Evolutionary conservation across 2,888 invertebrate genomes (phyloP).

Genomic region (Meteorus cinctellus): DNA sequence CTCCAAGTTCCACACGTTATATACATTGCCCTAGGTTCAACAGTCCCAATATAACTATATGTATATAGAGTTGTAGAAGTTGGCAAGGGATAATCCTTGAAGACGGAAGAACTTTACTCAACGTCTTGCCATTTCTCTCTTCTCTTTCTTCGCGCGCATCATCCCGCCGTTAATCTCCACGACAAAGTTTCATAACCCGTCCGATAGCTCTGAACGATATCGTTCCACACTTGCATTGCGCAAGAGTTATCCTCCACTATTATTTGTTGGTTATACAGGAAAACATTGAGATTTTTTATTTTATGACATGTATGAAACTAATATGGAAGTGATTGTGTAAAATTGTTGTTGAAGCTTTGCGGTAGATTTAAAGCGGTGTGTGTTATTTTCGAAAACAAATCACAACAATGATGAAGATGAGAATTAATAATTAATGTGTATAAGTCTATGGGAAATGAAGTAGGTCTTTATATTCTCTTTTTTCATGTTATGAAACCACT

Average conservation of each 20-base stretch:
- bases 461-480: slow-evolving; percentile 1
- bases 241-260: background rate
- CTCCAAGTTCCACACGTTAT: background rate
- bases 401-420: background rate
- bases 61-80: background rate
- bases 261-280: background rate
- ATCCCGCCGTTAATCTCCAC: slow-evolving; percentile 47
- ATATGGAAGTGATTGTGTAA: background rate
- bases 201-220: slow-evolving; percentile 39
- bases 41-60: background rate
- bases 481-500: slow-evolving; percentile 13
- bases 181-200: slow-evolving; percentile 51
- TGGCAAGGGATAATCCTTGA: slow-evolving; percentile 30
- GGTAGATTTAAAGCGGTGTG: too few species aligned
- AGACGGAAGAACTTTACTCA: slow-evolving; percentile 27
- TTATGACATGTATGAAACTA: background rate
- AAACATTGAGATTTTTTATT: background rate
- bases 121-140: slow-evolving; percentile 48
- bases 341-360: background rate
- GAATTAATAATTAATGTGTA: slow-evolving; percentile 2
- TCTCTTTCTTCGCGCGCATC: background rate
- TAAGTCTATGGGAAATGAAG: background rate
- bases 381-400: background rate
- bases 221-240: background rate
- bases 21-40: background rate